A percentile compares a stretch with the other conserved stretches of the same genome.
Conservation (phyloP, 2,113 vertebrate genomes). For the Gadus macrocephalus region DNA sequence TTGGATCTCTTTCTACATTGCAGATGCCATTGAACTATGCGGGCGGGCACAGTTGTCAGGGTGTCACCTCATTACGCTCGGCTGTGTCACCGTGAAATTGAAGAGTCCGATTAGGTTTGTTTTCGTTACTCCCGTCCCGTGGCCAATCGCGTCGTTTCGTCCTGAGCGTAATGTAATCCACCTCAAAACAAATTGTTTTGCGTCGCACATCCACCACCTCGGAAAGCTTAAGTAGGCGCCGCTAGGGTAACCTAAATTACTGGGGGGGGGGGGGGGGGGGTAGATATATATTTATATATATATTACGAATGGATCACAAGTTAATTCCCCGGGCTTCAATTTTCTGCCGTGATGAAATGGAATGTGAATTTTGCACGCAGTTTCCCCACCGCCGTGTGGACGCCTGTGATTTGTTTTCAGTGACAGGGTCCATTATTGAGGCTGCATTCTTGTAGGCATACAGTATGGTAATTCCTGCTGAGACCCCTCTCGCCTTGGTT, state of each 20-base stretch:
- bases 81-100: conserved; percentile 67
- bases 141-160: conserved; percentile 62
- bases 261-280: conserved; percentile 22
- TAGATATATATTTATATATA: conserved; percentile 3
- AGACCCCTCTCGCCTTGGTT: conserved; percentile 27
- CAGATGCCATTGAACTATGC: conserved; percentile 28
- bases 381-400: conserved; percentile 42
- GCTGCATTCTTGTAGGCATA: conserved; percentile 60
- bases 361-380: conserved; percentile 62
- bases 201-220: conserved; percentile 31
- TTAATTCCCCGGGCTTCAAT: conserved; percentile 63
- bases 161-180: conserved; percentile 60
- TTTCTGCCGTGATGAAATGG: conserved; percentile 54
- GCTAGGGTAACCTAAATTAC: conserved; percentile 50
- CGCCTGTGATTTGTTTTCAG: conserved; percentile 64
- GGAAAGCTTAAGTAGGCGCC: conserved; percentile 51
- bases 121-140: conserved; percentile 39
- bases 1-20: conserved; percentile 28
- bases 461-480: conserved; percentile 56
- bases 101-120: conserved; percentile 64
- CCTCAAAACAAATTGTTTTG: conserved; percentile 68
- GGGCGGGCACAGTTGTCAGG: conserved; percentile 15
- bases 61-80: conserved; percentile 56
- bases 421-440: conserved; percentile 61
- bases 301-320: conserved; percentile 62